phyloP scores from a whole-genome alignment of 2,888 invertebrate species.

The Ennomos quercinarius region DNA sequence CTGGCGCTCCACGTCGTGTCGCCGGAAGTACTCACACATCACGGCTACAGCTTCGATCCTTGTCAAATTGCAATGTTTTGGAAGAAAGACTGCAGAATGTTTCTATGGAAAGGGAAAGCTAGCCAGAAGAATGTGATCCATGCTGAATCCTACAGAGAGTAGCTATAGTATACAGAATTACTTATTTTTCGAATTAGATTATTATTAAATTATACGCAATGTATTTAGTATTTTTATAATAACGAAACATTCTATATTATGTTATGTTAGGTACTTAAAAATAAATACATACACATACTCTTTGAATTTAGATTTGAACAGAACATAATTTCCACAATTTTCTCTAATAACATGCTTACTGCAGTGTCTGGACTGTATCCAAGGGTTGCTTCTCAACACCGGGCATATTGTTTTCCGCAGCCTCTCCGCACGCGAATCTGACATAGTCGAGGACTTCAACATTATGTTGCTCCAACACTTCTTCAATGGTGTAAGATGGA shows the following conservation, averaged over 20 bases:
- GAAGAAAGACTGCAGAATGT: constrained; percentile 90
- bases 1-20: constrained; percentile 77
- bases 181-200: constrained; percentile 33
- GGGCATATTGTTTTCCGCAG: constrained; percentile 64
- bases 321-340: constrained; percentile 33
- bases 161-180: constrained; percentile 24
- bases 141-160: constrained; percentile 59
- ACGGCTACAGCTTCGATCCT: constrained; percentile 84
- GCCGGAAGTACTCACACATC: constrained; percentile 81
- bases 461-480: constrained; percentile 88
- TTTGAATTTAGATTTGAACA: constrained; percentile 3
- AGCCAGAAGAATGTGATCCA: constrained; percentile 64
- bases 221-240: constrained; percentile 25
- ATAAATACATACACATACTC: constrained; percentile 41
- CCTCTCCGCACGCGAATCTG: constrained; percentile 95
- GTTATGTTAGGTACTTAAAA: constrained; percentile 40
- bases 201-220: constrained; percentile 39
- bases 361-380: constrained; percentile 87
- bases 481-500: constrained; percentile 89
- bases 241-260: constrained; percentile 27
- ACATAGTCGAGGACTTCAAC: constrained; percentile 91
- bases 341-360: constrained; percentile 65
- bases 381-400: constrained; percentile 82
- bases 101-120: constrained; percentile 84
- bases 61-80: constrained; percentile 87